Evolutionary conservation across 2,113 vertebrate species (phyloP), one percentile per base, ranked within the genome.

Genomic region (Amblyornis subalaris): DNA sequence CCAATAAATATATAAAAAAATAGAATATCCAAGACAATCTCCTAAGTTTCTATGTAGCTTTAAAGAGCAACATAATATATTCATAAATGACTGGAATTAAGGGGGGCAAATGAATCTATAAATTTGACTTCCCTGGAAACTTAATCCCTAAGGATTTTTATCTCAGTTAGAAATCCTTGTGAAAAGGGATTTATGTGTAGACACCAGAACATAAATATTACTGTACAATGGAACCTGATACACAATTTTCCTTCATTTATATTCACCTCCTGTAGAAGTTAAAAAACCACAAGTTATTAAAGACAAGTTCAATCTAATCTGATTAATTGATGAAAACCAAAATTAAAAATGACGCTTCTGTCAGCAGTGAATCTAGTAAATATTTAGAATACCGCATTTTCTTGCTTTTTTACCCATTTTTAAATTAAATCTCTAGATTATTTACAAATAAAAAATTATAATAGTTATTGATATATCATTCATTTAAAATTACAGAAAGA

Each of bases 41-140:
- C 38, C 9, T 10, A 17, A 47, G 42, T 16, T 91, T 76, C 19
- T n/a, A 47, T 3, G 45, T 25, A 75, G 29, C 5, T 80, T 86
- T 74, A 74, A 69, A 74, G 20, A 87, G 45, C 5, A 85, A 14
- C 0, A 2, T 62, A 58, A 76, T 19, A 10, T 19, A 51, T 23
- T 72, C 28, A 70, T 40, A 65, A 85, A 66, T 47, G 2, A n/a
- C 10, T 78, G 36, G 38, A 83, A 84, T 36, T 77, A 54, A 72
- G 20, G 8, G 7, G 7, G 2, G 28, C 6, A 71, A 86, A 93
- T 92, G 31, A 91, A 88, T 85, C 53, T 60, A 81, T 73, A 85
- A 64, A 58, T 97, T 75, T 94, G 42, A 73, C 48, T 71, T 91
- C 62, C 58, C n/a, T 65, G 70, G 93, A 97, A 96, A 89, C 61